Evolutionary conservation across 53 echinoderm and acorn worm species (phyloP).

Genomic region (Hippasteria phrygiana): DNA sequence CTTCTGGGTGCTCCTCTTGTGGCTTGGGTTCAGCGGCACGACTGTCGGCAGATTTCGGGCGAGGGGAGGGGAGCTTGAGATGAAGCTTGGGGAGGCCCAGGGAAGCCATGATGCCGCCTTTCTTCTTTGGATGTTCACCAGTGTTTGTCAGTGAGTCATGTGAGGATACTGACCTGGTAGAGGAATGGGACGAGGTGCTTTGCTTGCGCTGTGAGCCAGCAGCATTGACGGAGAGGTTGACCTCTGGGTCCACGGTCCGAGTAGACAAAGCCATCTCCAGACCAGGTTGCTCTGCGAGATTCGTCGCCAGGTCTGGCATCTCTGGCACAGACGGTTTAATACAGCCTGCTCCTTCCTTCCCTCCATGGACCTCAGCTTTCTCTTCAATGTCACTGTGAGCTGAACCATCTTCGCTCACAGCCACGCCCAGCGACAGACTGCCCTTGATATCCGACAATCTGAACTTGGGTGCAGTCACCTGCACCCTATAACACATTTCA

Average conservation of each 20-base stretch:
- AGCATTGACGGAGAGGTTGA: slow-evolving; percentile 18
- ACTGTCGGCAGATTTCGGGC: slow-evolving; percentile 50
- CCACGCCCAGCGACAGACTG: slow-evolving; percentile 60
- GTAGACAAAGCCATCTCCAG: background rate
- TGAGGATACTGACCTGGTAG: slow-evolving; percentile 30
- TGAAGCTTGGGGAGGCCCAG: slow-evolving; percentile 68
- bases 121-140: slow-evolving; percentile 71
- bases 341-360: slow-evolving; percentile 3
- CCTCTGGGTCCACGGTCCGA: background rate
- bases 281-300: slow-evolving; percentile 8
- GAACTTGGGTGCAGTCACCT: slow-evolving; percentile 46
- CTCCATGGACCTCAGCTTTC: background rate
- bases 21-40: background rate
- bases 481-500: slow-evolving; percentile 51
- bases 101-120: slow-evolving; percentile 71
- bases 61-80: slow-evolving; percentile 61
- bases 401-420: slow-evolving; percentile 67
- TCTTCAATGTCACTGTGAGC: slow-evolving; percentile 28
- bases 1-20: slow-evolving; percentile 1
- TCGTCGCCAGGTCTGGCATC: slow-evolving; percentile 37
- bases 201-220: slow-evolving; percentile 21
- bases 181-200: slow-evolving; percentile 38
- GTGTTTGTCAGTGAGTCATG: slow-evolving; percentile 36
- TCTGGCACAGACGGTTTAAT: background rate
- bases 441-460: slow-evolving; percentile 54